Conservation (phyloP, 2,888 invertebrate species). For the Meghimatium bilineatum region DNA sequence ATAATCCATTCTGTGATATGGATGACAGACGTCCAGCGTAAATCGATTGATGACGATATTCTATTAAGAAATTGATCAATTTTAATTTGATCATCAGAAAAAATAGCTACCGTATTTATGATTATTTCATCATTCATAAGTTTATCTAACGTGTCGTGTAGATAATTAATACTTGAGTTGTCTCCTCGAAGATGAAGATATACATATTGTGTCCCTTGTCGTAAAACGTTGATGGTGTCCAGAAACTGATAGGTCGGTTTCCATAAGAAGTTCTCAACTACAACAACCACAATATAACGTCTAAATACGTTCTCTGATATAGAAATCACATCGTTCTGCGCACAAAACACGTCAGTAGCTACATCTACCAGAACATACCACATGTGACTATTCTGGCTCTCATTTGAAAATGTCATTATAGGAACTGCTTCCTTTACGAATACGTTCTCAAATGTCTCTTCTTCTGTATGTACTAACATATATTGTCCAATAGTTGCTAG, state of each 20-base stretch:
- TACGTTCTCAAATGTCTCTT: background rate
- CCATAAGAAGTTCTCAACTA: background rate
- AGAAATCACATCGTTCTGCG: background rate
- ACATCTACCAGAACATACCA: background rate
- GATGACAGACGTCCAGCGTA: constrained; percentile 10
- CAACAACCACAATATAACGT: background rate
- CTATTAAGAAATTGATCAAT: background rate
- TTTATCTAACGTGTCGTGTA: background rate
- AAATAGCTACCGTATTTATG: background rate
- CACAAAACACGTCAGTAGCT: background rate
- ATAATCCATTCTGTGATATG: constrained; percentile 27
- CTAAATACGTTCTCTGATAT: too few relatives aligned
- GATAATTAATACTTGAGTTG: background rate
- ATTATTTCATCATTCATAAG: background rate
- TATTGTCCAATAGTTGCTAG: background rate
- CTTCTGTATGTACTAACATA: background rate
- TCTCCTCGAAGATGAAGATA: background rate
- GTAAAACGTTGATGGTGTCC: background rate
- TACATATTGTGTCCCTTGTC: constrained; percentile 6
- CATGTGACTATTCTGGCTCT: background rate
- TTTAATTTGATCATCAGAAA: background rate
- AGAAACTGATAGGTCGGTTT: background rate
- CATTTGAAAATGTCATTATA: background rate
- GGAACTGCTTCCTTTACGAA: background rate
- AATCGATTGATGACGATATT: background rate